Conservation (phyloP, 2,797 vertebrate species). For the Characodon lateralis region DNA sequence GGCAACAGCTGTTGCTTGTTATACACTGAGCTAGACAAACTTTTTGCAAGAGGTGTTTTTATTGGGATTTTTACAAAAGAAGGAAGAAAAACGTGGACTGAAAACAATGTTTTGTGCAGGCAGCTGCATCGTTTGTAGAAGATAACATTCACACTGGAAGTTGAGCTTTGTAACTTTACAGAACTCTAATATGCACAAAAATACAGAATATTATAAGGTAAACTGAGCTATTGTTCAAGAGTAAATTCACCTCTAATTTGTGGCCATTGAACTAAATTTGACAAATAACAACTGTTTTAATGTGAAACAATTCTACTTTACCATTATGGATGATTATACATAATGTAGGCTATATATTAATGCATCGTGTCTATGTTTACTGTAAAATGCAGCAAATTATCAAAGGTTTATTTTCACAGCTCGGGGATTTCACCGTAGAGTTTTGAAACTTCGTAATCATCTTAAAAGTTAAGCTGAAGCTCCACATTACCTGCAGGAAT, state of each 20-base stretch:
- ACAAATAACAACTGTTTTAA: neutral
- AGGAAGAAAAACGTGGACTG: neutral
- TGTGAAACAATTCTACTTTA: neutral
- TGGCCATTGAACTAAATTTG: neutral
- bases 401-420: neutral
- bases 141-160: neutral
- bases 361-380: neutral
- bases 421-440: neutral
- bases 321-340: neutral
- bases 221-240: neutral
- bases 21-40: neutral
- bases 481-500: constrained; percentile 10
- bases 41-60: neutral
- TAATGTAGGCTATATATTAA: neutral
- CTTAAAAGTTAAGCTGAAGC: constrained; percentile 26
- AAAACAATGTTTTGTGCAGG: neutral
- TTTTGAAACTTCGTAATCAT: neutral
- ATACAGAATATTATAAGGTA: neutral
- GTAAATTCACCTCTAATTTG: neutral
- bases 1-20: neutral
- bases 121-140: neutral
- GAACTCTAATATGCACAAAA: neutral
- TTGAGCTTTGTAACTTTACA: neutral
- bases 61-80: neutral
- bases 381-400: neutral